These are phyloP conservation scores for Bufotes viridis DNA, from an alignment of 2,797 vertebrate genomes.

Conservation along the genomic window DNA sequence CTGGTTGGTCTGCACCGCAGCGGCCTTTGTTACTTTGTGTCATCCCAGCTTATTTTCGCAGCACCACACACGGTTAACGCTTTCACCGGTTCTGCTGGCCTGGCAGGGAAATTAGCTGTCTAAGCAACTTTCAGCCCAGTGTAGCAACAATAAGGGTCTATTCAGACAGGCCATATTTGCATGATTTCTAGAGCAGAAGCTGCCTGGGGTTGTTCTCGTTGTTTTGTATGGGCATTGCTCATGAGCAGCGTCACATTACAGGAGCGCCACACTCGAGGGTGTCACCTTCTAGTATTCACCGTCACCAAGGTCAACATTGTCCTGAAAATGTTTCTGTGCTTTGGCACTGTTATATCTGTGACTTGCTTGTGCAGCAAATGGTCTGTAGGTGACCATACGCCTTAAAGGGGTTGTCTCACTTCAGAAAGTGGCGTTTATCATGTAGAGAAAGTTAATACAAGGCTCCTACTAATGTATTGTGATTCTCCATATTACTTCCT, in stretches of 20 bases:
- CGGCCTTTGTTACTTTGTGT: not conserved
- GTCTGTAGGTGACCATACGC: too few relatives aligned
- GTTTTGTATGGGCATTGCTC: not conserved
- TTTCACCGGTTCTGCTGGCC: slow-evolving; percentile 28
- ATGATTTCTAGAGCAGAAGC: slow-evolving; percentile 28
- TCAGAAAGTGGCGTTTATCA: too few relatives aligned
- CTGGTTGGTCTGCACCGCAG: not conserved
- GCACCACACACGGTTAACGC: slow-evolving; percentile 7
- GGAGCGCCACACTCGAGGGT: not conserved
- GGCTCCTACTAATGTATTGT: too few relatives aligned
- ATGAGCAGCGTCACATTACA: not conserved
- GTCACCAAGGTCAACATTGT: not conserved
- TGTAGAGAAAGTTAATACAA: too few relatives aligned
- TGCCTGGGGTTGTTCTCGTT: slow-evolving; percentile 34
- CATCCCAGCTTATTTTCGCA: not conserved
- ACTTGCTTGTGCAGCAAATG: not conserved
- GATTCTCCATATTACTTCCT: too few relatives aligned
- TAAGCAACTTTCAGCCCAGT: slow-evolving; percentile 40
- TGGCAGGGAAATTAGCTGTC: slow-evolving; percentile 20
- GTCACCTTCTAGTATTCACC: not conserved
- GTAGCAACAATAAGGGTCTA: slow-evolving; percentile 24
- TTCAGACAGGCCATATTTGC: slow-evolving; percentile 16
- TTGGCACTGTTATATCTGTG: not conserved
- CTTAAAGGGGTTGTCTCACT: too few relatives aligned
- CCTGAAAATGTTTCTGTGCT: not conserved